These are phyloP conservation scores for Hypena proboscidalis DNA, from an alignment of 2,888 invertebrate species.

Conservation along the genomic window DNA sequence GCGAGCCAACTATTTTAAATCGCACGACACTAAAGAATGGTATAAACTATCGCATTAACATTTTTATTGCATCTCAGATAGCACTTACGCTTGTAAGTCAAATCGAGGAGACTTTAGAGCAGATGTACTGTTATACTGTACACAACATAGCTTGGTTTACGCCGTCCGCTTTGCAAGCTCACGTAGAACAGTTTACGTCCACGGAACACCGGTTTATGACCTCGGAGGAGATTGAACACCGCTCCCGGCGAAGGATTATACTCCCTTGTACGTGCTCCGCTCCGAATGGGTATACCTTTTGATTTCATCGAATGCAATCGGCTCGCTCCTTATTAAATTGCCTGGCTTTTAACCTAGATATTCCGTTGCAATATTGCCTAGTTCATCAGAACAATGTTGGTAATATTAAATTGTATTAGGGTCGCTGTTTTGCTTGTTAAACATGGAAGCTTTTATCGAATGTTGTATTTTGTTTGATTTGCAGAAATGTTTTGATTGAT, in stretches of 20 bases:
- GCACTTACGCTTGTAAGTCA: slow-evolving; percentile 23
- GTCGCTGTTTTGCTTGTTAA: slow-evolving; percentile 1
- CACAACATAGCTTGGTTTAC: slow-evolving; percentile 34
- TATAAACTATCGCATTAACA: too few relatives aligned
- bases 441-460: too few relatives aligned
- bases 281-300: slow-evolving; percentile 45
- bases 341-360: slow-evolving; percentile 38
- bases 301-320: slow-evolving; percentile 47
- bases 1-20: too few relatives aligned
- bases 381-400: slow-evolving; percentile 26
- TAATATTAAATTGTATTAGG: slow-evolving; percentile 10
- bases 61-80: slow-evolving; percentile 13
- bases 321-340: slow-evolving; percentile 38
- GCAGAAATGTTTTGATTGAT: too few relatives aligned
- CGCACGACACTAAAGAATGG: too few relatives aligned
- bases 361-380: slow-evolving; percentile 31
- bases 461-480: too few relatives aligned
- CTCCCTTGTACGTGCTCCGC: slow-evolving; percentile 53
- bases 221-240: slow-evolving; percentile 66
- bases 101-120: slow-evolving; percentile 33
- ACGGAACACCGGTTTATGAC: slow-evolving; percentile 64
- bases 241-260: slow-evolving; percentile 61
- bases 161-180: slow-evolving; percentile 45
- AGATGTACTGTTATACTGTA: slow-evolving; percentile 36
- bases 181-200: slow-evolving; percentile 64